These are phyloP conservation scores for Masnerella sp. DNA, from an alignment of 2,888 invertebrate genomes.

Conservation along the genomic window DNA sequence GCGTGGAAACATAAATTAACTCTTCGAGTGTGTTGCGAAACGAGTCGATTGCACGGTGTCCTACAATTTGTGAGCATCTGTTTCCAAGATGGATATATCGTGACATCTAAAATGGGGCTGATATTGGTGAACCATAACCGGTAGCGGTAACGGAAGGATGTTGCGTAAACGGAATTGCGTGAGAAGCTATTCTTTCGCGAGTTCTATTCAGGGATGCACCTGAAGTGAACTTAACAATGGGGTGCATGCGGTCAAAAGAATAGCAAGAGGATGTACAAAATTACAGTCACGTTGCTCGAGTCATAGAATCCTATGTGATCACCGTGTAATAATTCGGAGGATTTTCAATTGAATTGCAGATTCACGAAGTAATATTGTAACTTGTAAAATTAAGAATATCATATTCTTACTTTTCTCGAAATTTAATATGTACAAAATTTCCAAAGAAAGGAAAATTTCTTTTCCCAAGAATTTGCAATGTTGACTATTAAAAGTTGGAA, in stretches of 20 bases:
- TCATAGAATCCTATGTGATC: constrained; percentile 55
- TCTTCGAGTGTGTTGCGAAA: not conserved
- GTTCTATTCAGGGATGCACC: constrained; percentile 70
- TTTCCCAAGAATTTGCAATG: no score
- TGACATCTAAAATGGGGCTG: constrained; percentile 49
- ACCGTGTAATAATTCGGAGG: constrained; percentile 50
- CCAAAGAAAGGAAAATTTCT: no score
- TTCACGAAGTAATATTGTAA: no score
- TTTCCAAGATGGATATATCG: constrained; percentile 31
- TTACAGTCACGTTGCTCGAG: constrained; percentile 63
- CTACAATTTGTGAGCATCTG: constrained; percentile 22
- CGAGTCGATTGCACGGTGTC: not conserved
- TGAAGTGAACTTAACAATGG: constrained; percentile 68
- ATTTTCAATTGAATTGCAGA: constrained; percentile 48
- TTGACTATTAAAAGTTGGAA: no score
- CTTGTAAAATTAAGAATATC: no score
- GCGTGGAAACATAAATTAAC: not conserved
- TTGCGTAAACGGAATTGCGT: constrained; percentile 75
- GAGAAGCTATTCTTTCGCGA: constrained; percentile 68
- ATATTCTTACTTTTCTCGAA: no score
- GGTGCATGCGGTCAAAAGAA: constrained; percentile 63
- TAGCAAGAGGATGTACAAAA: constrained; percentile 70
- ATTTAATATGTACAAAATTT: no score
- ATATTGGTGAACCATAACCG: constrained; percentile 52
- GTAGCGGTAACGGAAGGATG: constrained; percentile 73